Evolutionary conservation across 2,797 vertebrate genomes (phyloP), one percentile per base, ranked within the genome.

Genomic region (Melanotaenia parkinsoni): DNA sequence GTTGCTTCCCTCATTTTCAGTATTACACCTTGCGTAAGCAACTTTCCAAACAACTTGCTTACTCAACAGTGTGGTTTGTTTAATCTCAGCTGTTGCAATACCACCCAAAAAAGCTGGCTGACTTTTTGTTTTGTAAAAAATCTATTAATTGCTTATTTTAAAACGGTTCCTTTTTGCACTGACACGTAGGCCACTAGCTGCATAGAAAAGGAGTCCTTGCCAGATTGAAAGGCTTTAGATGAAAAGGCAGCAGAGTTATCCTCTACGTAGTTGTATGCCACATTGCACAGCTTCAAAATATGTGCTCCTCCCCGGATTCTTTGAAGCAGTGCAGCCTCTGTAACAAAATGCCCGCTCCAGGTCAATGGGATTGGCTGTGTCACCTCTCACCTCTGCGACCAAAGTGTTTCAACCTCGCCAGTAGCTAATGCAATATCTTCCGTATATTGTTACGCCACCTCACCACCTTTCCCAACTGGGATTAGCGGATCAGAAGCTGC

Each of bases 381-480:
- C 82, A 65, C 72, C 59, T 82, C 45, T 75, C 33, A 2, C 61
- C 68, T 83, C 50, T 35, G 14, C 72, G 56, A 58, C 32, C 67
- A 73, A 60, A 81, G 61, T 50, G 64, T 32, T n/a, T 22, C 24
- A 40, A 86, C 83, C 84, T 85, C 86, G 83, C 77, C 72, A 63
- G 64, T 79, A 77, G 24, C 60, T 51, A 20, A 18, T n/a, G 57
- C 88, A 79, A 87, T 71, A 79, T 70, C 76, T 77, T 85, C 80
- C 77, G 70, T 88, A 88, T 87, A 89, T 84, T 89, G 84, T 92
- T 88, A 71, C 71, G 57, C 67, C 35, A 16, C 58, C 18, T 77
- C 74, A 56, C 60, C 28, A 70, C 57, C 74, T 70, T 83, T 72
- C 70, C 67, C 22, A 5, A 10, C 35, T 11, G 9, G 20, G 45